Conservation (phyloP, 1,140 invertebrate genomes). For the Brachionus sp. region DNA sequence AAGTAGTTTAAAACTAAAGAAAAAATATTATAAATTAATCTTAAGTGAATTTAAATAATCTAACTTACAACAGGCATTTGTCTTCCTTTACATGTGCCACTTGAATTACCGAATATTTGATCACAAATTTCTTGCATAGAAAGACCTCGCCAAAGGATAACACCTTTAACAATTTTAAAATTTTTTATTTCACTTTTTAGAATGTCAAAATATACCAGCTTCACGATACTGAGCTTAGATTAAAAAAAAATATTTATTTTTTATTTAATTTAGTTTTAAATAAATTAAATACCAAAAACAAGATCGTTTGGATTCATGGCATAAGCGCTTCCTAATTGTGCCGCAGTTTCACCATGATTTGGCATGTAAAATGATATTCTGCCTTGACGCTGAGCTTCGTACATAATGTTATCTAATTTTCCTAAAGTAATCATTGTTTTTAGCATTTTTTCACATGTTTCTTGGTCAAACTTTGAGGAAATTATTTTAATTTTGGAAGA, state of each 20-base stretch:
- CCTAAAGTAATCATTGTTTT: conserved; percentile 76
- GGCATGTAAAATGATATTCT: conserved; percentile 99
- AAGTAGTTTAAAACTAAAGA: no score
- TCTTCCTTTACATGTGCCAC: conserved; percentile 81
- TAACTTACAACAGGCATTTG: conserved; percentile 79
- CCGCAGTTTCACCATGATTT: conserved; percentile 92
- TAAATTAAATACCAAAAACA: conserved; percentile 32
- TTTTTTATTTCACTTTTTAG: neutral
- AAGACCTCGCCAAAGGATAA: conserved; percentile 85
- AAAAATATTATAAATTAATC: neutral
- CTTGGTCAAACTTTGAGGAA: conserved; percentile 24
- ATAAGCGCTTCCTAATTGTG: conserved; percentile 87
- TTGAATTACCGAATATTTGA: conserved; percentile 90
- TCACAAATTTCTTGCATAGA: conserved; percentile 80
- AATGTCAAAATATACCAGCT: conserved; percentile 45
- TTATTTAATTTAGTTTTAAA: neutral
- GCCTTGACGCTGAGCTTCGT: conserved; percentile 95
- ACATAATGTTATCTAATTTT: conserved; percentile 91
- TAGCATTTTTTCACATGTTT: conserved; percentile 55
- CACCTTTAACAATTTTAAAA: conserved; percentile 53
- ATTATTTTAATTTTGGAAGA: neutral
- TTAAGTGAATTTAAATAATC: neutral
- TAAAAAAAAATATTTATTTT: conserved; percentile 57
- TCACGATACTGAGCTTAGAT: conserved; percentile 50
- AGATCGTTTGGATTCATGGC: conserved; percentile 74